Evolutionary conservation across 2,113 vertebrate genomes (phyloP), one percentile per base, ranked within the genome.

Genomic region (Dunckerocampus dactyliophorus): DNA sequence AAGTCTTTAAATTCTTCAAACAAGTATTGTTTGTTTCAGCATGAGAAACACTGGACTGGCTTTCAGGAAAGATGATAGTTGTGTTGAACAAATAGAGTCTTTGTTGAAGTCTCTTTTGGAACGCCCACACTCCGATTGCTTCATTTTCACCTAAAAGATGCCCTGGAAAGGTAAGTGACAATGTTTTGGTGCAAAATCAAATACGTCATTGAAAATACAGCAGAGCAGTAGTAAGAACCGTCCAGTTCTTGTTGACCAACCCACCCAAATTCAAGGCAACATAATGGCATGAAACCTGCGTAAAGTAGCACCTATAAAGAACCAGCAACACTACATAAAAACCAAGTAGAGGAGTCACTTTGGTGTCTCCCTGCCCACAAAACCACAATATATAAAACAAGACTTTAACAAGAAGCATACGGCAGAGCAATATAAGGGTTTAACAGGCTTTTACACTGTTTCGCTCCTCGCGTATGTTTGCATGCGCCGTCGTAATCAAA

Each of bases 401-500:
- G 70, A 5, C 65, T 65, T 31, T 82, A 86, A 84, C 65, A 62
- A 59, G 74, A 80, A 67, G 68, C 82, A 87, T 43, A 67, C 77
- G 82, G 72, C 43, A 54, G 16, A 62, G 55, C 46, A 66, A 71
- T 60, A 66, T 56, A 47, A 69, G 69, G 65, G 62, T 72, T 65
- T 62, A 56, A 72, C 77, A 71, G 73, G 80, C 75, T 5, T 72
- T 67, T 59, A 59, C 58, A 54, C 52, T 21, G 63, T 67, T 74
- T 80, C 65, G 61, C 75, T 83, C 75, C 78, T 83, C 68, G 47
- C 72, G 80, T 74, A 69, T 76, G 7, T 8, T 71, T 63, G 60
- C 74, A 53, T 57, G 22, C 72, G 80, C 69, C 74, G 73, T 82
- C 82, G 80, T 78, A 68, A 83, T 75, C 72, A 71, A 82, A 71